Evolutionary conservation across 2,888 invertebrate species (phyloP).

Genomic region (Hyppa rectilinea): DNA sequence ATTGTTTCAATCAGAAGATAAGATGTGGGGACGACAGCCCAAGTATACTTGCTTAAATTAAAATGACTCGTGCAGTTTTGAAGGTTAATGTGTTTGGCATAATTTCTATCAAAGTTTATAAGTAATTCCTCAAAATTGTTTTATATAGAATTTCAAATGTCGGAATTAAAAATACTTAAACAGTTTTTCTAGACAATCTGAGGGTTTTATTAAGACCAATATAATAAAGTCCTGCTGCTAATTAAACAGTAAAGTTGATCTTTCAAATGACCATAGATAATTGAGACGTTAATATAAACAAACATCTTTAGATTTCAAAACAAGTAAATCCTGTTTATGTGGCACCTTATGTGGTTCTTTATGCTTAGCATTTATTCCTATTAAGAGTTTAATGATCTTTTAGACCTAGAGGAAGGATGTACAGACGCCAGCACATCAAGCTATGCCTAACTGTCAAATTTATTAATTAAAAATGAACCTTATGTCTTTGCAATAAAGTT

Average conservation of each 20-base stretch:
- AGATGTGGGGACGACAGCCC: neutral
- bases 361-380: neutral
- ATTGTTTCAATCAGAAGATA: neutral
- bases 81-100: no score
- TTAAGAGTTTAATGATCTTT: neutral
- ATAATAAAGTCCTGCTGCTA: neutral
- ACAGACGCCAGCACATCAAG: no score
- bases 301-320: constrained; percentile 2
- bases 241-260: neutral
- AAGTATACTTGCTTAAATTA: neutral
- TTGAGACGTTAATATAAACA: constrained; percentile 15
- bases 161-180: neutral
- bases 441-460: no score
- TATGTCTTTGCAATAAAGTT: no score
- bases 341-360: neutral
- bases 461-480: no score
- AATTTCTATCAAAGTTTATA: no score
- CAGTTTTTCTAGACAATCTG: neutral
- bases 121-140: no score
- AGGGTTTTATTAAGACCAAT: neutral
- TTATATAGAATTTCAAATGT: no score
- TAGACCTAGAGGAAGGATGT: constrained; percentile 25
- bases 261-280: neutral
- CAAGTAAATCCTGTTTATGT: constrained; percentile 15
- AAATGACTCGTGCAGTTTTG: no score